These are phyloP conservation scores for Dasysyrphus tricinctus DNA, from an alignment of 2,888 invertebrate species.

Conservation along the genomic window DNA sequence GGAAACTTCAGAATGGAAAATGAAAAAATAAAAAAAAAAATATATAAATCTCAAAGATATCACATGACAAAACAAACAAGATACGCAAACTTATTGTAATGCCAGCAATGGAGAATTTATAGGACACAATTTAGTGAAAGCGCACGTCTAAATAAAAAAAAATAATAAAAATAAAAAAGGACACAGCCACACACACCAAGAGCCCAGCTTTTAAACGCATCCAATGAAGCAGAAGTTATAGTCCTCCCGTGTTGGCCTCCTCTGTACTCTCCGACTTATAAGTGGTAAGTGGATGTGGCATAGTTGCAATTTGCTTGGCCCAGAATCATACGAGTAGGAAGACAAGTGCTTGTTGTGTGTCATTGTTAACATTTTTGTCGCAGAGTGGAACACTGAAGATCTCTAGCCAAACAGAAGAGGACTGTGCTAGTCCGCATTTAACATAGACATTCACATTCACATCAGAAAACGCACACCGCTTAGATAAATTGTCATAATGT, in stretches of 20 bases:
- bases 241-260: slow-evolving; percentile 12
- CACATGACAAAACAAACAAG: slow-evolving; percentile 66
- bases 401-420: slow-evolving; percentile 17
- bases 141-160: slow-evolving; percentile 38
- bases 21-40: slow-evolving; percentile 10
- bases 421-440: slow-evolving; percentile 37
- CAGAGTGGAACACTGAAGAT: slow-evolving; percentile 40
- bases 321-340: slow-evolving; percentile 50
- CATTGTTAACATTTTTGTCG: slow-evolving; percentile 74
- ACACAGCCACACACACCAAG: slow-evolving; percentile 27
- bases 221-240: slow-evolving; percentile 60
- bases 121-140: slow-evolving; percentile 48
- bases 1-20: slow-evolving; percentile 12
- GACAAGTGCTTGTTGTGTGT: slow-evolving; percentile 68
- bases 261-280: slow-evolving; percentile 15
- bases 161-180: slow-evolving; percentile 26
- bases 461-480: slow-evolving; percentile 1
- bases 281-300: slow-evolving; percentile 65
- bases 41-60: slow-evolving; percentile 56
- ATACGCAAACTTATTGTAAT: slow-evolving; percentile 71
- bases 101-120: slow-evolving; percentile 66
- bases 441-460: slow-evolving; percentile 6
- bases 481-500: slow-evolving; percentile 69
- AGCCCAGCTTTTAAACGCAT: slow-evolving; percentile 48
- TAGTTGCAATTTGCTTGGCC: slow-evolving; percentile 68